Evolutionary conservation across 2,888 invertebrate genomes (phyloP), one percentile per base, ranked within the genome.

Genomic region (Lutraria lutraria): DNA sequence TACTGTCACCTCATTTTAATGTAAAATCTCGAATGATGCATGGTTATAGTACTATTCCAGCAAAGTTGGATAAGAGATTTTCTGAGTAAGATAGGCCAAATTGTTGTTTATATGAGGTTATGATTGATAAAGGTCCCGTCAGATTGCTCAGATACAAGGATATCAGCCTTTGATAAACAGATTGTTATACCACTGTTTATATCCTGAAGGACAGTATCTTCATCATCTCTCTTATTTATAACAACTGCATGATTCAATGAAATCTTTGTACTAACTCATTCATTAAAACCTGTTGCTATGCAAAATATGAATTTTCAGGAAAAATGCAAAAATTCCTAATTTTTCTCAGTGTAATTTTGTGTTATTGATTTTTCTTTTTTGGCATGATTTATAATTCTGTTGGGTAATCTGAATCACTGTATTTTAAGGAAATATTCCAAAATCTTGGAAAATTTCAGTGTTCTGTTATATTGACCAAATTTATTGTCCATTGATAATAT

Each of bases 61-160:
- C 76, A 31, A 76, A 31, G 76, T 34, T 76, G 31, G 76, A 34
- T 31, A 76, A 25, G 76, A 34, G 76, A 31, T 76, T 76, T 31
- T 31, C 15, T 31, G 76, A 34, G 34, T 8, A 25, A 19, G 19
- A 6, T 34, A 76, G 29, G 19, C 8, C 16, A 15, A 76, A 76
- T 76, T 31, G 76, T 76, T 76, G 76, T 76, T 76, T 76, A 31
- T 76, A 25, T 25, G 76, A 76, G 76, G 76, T 76, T 31, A 76
- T 15, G 34, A 76, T 16, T 34, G 76, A 76, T 76, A 76, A 34
- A 16, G 76, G 13, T n/a, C n/a, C 31, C 19, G 76, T 76, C 31
- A 76, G 76, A 76, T 76, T 31, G 25, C 34, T 25, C 76, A 19
- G 76, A 76, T 76, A 76, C 29, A 8, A 19, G 15, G 1, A 31